Percentiles rank a stretch among this genome's conserved stretches.
phyloP scores from a whole-genome alignment of 2,113 vertebrate genomes.

The Catharus bicknelli region DNA sequence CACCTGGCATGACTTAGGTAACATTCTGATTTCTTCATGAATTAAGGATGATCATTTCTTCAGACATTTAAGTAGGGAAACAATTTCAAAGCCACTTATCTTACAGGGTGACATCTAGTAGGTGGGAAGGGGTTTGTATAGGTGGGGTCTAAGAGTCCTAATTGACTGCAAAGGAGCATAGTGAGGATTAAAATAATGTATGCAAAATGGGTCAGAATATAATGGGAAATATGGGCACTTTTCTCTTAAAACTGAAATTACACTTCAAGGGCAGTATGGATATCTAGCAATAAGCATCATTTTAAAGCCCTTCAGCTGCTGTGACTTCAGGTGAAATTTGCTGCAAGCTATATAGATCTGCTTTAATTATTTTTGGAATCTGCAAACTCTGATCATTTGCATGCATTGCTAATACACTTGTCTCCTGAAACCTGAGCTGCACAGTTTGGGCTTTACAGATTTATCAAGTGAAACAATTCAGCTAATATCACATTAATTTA shows the following conservation, averaged over 20 bases:
- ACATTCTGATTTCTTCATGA: neutral
- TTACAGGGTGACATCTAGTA: neutral
- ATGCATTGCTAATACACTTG: conserved; percentile 12
- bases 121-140: neutral
- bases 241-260: neutral
- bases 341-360: neutral
- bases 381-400: conserved; percentile 6
- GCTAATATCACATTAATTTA: conserved; percentile 56
- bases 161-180: neutral
- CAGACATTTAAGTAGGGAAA: neutral
- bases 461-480: conserved; percentile 37
- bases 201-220: neutral
- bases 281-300: neutral
- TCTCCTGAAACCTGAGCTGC: conserved; percentile 10
- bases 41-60: neutral
- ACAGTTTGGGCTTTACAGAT: conserved; percentile 3
- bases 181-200: neutral
- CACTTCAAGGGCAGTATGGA: neutral
- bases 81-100: neutral
- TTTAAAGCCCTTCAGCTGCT: neutral
- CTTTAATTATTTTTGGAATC: conserved; percentile 23
- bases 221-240: neutral
- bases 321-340: neutral
- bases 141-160: neutral
- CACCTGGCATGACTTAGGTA: neutral